Evolutionary conservation across 2,113 vertebrate genomes (phyloP).

Genomic region (Clarias gariepinus): DNA sequence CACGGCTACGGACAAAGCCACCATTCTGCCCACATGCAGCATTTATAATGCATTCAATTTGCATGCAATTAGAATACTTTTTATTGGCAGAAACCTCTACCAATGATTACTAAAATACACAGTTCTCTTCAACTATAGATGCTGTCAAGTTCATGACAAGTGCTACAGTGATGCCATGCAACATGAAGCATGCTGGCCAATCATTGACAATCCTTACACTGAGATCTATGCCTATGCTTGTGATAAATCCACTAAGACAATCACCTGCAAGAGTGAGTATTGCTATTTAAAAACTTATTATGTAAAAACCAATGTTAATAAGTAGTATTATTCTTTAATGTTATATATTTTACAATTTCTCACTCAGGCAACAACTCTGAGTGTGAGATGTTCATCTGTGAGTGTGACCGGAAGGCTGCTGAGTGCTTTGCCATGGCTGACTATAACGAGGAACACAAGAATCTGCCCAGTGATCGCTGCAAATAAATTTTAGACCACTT

Average conservation of each 20-base stretch:
- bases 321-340: not conserved
- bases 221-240: slow-evolving; percentile 72
- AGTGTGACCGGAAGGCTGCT: slow-evolving; percentile 82
- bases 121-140: slow-evolving; percentile 64
- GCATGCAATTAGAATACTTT: not conserved
- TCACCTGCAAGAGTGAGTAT: slow-evolving; percentile 79
- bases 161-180: slow-evolving; percentile 64
- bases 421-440: slow-evolving; percentile 74
- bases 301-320: not conserved
- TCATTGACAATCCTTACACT: slow-evolving; percentile 83
- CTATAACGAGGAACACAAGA: slow-evolving; percentile 62
- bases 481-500: slow-evolving; percentile 36
- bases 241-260: slow-evolving; percentile 34
- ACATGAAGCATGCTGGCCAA: slow-evolving; percentile 61
- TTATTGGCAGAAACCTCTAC: not conserved
- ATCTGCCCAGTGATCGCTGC: slow-evolving; percentile 67
- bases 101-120: not conserved
- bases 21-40: no score
- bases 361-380: slow-evolving; percentile 69
- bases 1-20: no score
- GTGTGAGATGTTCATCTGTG: slow-evolving; percentile 82
- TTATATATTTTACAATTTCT: not conserved
- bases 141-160: slow-evolving; percentile 80
- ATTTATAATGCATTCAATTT: not conserved
- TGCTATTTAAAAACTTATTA: not conserved